A percentile compares a stretch with the other conserved stretches of the same genome.
These are phyloP conservation scores for Oscheius sp. DNA, from an alignment of 2,888 invertebrate species.

Conservation along the genomic window DNA sequence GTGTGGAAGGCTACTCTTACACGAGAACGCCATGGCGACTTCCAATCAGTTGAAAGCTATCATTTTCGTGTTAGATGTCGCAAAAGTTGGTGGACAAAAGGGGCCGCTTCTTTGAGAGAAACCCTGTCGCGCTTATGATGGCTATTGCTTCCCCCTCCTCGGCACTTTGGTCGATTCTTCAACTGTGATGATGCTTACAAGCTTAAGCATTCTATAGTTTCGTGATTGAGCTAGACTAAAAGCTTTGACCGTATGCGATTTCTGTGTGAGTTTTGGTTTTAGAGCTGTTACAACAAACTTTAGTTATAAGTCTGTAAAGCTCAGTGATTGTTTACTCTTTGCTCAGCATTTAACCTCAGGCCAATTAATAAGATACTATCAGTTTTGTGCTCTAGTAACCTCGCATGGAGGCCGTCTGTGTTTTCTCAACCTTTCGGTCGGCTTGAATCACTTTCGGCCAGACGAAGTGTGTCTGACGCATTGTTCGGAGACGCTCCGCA, in stretches of 20 bases:
- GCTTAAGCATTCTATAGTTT: too few relatives aligned
- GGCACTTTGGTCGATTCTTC: background rate
- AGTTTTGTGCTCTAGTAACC: background rate
- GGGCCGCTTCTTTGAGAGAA: background rate
- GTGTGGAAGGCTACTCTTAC: slow-evolving; percentile 23
- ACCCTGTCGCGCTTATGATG: slow-evolving; percentile 26
- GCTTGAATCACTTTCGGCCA: background rate
- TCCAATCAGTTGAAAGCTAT: too few relatives aligned
- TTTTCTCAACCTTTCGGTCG: background rate
- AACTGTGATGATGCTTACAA: slow-evolving; percentile 19
- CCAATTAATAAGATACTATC: slow-evolving; percentile 16
- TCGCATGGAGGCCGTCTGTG: background rate
- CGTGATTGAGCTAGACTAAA: too few relatives aligned
- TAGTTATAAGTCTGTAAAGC: too few relatives aligned
- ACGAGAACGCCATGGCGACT: slow-evolving; percentile 13
- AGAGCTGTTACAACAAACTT: too few relatives aligned
- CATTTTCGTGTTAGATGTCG: background rate
- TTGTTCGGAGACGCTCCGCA: background rate
- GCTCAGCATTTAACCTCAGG: background rate
- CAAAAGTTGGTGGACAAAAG: slow-evolving; percentile 4
- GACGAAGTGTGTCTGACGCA: background rate
- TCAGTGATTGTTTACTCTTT: too few relatives aligned
- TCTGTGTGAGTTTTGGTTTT: too few relatives aligned
- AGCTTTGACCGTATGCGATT: too few relatives aligned
- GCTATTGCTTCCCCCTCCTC: background rate